Conservation (phyloP, 35 echinoderm and acorn worm genomes). For the Heliocidaris tuberculata region DNA sequence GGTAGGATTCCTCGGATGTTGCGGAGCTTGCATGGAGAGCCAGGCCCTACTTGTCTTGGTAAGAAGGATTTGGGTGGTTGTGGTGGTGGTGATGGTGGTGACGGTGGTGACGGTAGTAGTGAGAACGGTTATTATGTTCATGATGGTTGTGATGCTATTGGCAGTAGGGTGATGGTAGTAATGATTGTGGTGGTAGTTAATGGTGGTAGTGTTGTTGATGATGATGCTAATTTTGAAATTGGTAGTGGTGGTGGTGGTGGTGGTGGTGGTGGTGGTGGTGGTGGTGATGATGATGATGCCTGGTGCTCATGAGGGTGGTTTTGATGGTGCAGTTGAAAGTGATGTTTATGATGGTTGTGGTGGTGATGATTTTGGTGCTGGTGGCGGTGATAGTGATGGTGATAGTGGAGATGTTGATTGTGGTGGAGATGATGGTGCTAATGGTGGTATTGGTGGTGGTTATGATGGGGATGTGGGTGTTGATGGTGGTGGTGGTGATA, state of each 20-base stretch:
- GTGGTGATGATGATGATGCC: neutral
- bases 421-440: neutral
- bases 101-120: neutral
- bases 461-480: neutral
- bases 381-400: neutral
- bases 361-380: neutral
- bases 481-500: neutral
- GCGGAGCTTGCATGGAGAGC: constrained; percentile 92
- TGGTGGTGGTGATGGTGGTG: neutral
- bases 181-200: neutral
- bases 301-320: neutral
- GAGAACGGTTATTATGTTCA: neutral
- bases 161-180: neutral
- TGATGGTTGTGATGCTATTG: neutral
- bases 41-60: constrained; percentile 78
- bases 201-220: neutral
- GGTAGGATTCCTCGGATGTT: constrained; percentile 95
- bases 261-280: neutral
- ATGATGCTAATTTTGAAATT: neutral
- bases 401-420: neutral
- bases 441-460: neutral
- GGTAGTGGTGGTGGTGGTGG: neutral
- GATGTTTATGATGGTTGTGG: neutral
- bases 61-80: constrained; percentile 20
- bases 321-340: neutral